phyloP scores from a whole-genome alignment of 1,140 invertebrate genomes.

The Halesus radiatus region DNA sequence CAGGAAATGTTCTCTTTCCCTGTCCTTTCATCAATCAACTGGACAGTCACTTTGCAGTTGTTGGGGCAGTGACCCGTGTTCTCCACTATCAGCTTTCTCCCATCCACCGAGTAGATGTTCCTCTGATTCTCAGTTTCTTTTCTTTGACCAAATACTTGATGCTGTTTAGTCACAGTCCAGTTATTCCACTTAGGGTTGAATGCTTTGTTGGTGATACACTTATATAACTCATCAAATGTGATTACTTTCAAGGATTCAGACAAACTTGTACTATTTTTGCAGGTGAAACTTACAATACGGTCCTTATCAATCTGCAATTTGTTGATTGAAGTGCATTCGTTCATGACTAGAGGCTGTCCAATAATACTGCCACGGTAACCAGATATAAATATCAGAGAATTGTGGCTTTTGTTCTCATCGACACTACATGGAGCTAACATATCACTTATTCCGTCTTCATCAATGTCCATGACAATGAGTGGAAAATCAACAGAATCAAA shows the following conservation, averaged over 20 bases:
- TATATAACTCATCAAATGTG: constrained; percentile 63
- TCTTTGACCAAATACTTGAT: constrained; percentile 67
- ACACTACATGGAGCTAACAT: constrained; percentile 73
- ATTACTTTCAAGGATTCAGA: constrained; percentile 59
- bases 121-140: constrained; percentile 70
- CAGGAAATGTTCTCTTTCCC: constrained; percentile 70
- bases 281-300: constrained; percentile 64
- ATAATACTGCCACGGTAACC: constrained; percentile 74
- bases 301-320: constrained; percentile 62
- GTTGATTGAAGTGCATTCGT: constrained; percentile 68
- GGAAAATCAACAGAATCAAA: constrained; percentile 76
- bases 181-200: constrained; percentile 59
- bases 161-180: constrained; percentile 61
- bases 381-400: constrained; percentile 76
- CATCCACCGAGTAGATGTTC: constrained; percentile 70
- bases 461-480: constrained; percentile 78
- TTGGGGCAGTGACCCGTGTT: constrained; percentile 78
- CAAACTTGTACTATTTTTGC: constrained; percentile 66
- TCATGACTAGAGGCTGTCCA: constrained; percentile 69
- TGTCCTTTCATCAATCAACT: constrained; percentile 72
- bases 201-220: constrained; percentile 64
- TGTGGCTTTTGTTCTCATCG: constrained; percentile 67
- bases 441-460: constrained; percentile 79
- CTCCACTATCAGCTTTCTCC: constrained; percentile 73
- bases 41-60: constrained; percentile 74